These are phyloP conservation scores for Eulemur coronatus DNA, from an alignment of 2,797 vertebrate species.

Conservation along the genomic window DNA sequence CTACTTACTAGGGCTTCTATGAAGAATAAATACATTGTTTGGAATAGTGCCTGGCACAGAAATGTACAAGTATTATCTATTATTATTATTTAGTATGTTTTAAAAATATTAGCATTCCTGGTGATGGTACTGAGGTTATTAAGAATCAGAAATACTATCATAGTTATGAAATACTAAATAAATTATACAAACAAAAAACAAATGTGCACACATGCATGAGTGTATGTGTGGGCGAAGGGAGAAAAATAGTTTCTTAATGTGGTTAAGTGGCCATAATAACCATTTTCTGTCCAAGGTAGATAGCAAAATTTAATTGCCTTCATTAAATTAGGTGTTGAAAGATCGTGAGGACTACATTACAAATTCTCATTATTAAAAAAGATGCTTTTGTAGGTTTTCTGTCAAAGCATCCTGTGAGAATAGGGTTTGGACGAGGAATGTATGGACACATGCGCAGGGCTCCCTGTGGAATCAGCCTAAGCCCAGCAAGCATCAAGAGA, in stretches of 20 bases:
- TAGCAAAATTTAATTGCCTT: constrained; percentile 18
- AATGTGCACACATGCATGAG: background rate
- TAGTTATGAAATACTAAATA: background rate
- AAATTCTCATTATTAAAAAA: constrained; percentile 28
- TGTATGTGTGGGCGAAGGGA: background rate
- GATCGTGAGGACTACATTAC: background rate
- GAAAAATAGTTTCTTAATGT: background rate
- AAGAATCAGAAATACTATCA: constrained; percentile 17
- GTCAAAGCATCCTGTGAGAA: background rate
- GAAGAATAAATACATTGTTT: background rate
- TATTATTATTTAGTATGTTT: background rate
- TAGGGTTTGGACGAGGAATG: background rate
- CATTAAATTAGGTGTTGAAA: constrained; percentile 31
- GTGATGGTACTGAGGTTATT: background rate
- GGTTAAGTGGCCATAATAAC: background rate
- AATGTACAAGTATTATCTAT: background rate
- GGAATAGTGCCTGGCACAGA: background rate
- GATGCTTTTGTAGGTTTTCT: background rate
- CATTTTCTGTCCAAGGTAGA: background rate
- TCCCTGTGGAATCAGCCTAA: background rate
- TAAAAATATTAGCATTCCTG: constrained; percentile 8
- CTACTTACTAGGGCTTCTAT: background rate
- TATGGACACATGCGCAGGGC: background rate
- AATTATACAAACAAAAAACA: constrained; percentile 6
- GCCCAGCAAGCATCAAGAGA: background rate